Evolutionary conservation across 64 coral and sea anemone species (phyloP), one percentile per base, ranked within the genome.

Genomic region (Montipora foliosa): DNA sequence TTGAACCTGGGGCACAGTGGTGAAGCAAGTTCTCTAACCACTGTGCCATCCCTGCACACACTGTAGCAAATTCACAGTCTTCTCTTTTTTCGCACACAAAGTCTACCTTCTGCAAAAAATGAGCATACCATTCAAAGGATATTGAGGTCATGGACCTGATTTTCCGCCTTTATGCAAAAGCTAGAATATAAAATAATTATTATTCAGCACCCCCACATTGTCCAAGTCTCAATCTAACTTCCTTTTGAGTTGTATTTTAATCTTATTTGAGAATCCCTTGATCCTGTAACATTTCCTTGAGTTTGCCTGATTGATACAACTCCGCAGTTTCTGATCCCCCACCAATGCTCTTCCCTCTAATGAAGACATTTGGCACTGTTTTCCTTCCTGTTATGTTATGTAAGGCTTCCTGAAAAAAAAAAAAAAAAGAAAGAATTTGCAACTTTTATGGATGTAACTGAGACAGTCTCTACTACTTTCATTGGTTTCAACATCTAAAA

Each of bases 311-410:
- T 25, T 94, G 88, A 67, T 89, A 97, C 25, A 97, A 70, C 66
- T 94, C 80, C 48, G 93, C 93, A 46, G 96, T 97, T 88, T 97
- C 89, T 55, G 89, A 89, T 45, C 93, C 96, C 49, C 96, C 96
- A 49, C 96, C 96, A 82, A 97, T 97, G 60, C 93, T 97, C 16
- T 88, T 69, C 15, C 96, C 96, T 79, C 89, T 94, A 25, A 97
- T 82, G 60, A 97, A 97, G 5, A 97, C 96, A 95, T 95, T 97
- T 10, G 96, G 96, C 16, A 97, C 96, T 59, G 96, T 97, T 78
- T 61, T 88, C 71, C 83, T 60, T 12, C 96, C 96, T 80, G 96
- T 97, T 21, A 97, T 71, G 37, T 57, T 74, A 78, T 88, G 69
- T 50, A 97, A 67, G 7, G 96, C 96, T 48, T 87, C 83, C 96